A percentile compares a stretch with the other conserved stretches of the same genome.
Conservation (phyloP, 2,113 vertebrate species). For the Trematomus loennbergii region DNA sequence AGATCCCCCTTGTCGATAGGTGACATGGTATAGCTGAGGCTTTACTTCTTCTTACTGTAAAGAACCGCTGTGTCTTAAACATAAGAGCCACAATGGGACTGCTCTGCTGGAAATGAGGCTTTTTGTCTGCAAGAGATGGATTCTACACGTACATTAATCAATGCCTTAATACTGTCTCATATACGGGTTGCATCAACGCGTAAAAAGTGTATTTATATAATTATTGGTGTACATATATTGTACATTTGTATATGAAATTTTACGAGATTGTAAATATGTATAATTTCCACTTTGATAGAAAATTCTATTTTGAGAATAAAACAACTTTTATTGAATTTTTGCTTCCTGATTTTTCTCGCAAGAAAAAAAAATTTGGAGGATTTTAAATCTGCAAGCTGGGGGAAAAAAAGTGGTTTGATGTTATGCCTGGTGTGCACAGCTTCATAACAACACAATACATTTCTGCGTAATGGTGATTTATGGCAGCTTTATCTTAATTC, state of each 20-base stretch:
- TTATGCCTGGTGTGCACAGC: background rate
- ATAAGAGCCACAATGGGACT: slow-evolving; percentile 34
- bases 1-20: slow-evolving; percentile 47
- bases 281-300: slow-evolving; percentile 90
- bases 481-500: background rate
- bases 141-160: slow-evolving; percentile 29
- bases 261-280: slow-evolving; percentile 94
- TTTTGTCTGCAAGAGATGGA: slow-evolving; percentile 1
- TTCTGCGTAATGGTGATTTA: background rate
- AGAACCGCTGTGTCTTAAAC: slow-evolving; percentile 72
- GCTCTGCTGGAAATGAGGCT: slow-evolving; percentile 24
- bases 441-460: background rate
- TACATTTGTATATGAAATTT: slow-evolving; percentile 93
- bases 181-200: slow-evolving; percentile 89
- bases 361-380: no score
- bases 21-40: slow-evolving; percentile 24
- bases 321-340: slow-evolving; percentile 84
- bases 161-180: slow-evolving; percentile 85
- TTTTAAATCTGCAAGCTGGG: no score
- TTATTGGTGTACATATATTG: slow-evolving; percentile 88
- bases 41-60: slow-evolving; percentile 38
- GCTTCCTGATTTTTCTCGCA: slow-evolving; percentile 37
- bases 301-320: slow-evolving; percentile 99
- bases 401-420: background rate
- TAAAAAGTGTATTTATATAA: slow-evolving; percentile 94